These are phyloP conservation scores for Aldrovandia affinis DNA, from an alignment of 2,797 vertebrate genomes.

Conservation along the genomic window DNA sequence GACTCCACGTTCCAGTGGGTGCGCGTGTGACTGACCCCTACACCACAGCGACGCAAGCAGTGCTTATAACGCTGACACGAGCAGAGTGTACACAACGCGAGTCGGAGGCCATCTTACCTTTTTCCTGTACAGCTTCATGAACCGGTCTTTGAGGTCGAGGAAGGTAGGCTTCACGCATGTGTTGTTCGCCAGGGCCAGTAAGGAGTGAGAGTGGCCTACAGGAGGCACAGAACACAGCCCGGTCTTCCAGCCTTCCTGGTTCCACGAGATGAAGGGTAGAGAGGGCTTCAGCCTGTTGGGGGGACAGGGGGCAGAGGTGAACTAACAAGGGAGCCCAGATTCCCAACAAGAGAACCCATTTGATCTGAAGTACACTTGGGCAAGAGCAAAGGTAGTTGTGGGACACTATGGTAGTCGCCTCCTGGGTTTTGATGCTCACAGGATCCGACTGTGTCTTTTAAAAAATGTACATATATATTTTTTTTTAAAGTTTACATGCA, in stretches of 20 bases:
- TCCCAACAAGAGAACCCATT: background rate
- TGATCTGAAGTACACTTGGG: background rate
- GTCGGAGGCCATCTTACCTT: slow-evolving; percentile 73
- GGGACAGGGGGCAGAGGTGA: background rate
- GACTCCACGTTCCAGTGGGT: background rate
- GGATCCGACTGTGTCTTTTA: background rate
- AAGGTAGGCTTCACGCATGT: slow-evolving; percentile 90
- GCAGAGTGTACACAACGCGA: background rate
- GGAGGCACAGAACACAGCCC: slow-evolving; percentile 91
- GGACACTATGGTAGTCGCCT: background rate
- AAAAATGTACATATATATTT: background rate
- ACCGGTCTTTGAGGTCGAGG: slow-evolving; percentile 81
- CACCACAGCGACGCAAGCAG: background rate
- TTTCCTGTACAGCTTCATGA: slow-evolving; percentile 88
- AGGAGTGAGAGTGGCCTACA: slow-evolving; percentile 87
- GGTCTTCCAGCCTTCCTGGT: slow-evolving; percentile 97
- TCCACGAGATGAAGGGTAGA: slow-evolving; percentile 92
- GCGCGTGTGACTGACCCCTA: background rate
- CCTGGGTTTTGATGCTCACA: background rate
- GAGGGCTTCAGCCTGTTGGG: slow-evolving; percentile 81
- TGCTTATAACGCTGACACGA: background rate
- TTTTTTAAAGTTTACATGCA: background rate
- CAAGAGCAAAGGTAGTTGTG: background rate
- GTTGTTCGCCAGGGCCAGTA: slow-evolving; percentile 93
- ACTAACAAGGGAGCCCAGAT: background rate